Evolutionary conservation across 2,113 vertebrate species (phyloP), one percentile per base, ranked within the genome.

Genomic region (Machaerirhynchus nigripectus): DNA sequence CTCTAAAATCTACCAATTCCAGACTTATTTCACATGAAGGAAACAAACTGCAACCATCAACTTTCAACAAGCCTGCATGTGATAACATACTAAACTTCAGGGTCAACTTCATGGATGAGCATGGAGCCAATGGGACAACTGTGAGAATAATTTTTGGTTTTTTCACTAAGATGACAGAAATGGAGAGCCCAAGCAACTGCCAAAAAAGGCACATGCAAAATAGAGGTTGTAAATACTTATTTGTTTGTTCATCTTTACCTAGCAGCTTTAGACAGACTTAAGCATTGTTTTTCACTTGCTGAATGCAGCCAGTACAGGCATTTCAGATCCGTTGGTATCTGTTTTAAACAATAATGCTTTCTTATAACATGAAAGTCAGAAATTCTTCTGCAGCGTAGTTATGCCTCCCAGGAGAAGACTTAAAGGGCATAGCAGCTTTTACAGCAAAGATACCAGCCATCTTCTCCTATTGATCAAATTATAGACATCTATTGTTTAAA

Each of bases 181-280:
- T 24, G 2, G 12, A 64, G 4, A 85, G 2, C 24, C 30, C 9
- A n/a, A 67, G 4, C 2, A 42, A 49, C 12, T 27, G 3, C 0
- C 6, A 22, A 39, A 37, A 61, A 67, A 69, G 7, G 1, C 7
- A 53, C 2, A 50, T 39, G 15, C 2, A 46, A 82, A 77, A 59
- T 9, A 81, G 20, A 81, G 2, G 23, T 37, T 75, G 23, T 9
- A 47, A 37, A 49, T n/a, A 35, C 11, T 40, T 95, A 14, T 24
- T 65, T 68, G 9, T 42, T 59, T 84, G 2, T 33, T 79, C 22
- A 0, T 49, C 18, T 77, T 90, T 67, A 56, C 19, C 19, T 33
- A 26, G 11, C 0, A 4, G 7, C 3, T 79, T 71, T 35, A 79
- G 31, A 68, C 27, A 85, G 16, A 79, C 15, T 21, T 64, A 40